Percentiles rank a stretch among this genome's conserved stretches.
Conservation (phyloP, 1,140 invertebrate species). For the Ericerus pela region DNA sequence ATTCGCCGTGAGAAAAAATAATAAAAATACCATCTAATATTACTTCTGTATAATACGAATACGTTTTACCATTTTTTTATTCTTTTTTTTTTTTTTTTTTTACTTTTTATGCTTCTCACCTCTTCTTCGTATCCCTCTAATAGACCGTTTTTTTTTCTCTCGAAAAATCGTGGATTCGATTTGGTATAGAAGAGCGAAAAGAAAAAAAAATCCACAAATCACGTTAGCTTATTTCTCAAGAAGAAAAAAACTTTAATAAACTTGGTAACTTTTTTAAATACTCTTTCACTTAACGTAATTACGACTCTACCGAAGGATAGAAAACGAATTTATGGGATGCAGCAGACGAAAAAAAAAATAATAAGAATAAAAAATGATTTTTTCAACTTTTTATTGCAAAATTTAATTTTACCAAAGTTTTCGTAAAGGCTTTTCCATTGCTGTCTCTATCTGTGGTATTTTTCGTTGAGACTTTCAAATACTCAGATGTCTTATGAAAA, state of each 20-base stretch:
- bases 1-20: neutral
- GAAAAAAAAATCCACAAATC: too few relatives aligned
- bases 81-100: neutral
- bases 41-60: neutral
- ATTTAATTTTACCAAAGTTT: conserved; percentile 1
- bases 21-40: neutral
- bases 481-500: too few relatives aligned
- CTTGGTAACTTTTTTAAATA: conserved; percentile 2
- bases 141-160: neutral
- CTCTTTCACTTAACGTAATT: conserved; percentile 2
- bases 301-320: neutral
- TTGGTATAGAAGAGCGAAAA: too few relatives aligned
- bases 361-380: neutral
- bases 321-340: conserved; percentile 3
- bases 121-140: neutral
- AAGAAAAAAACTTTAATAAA: conserved; percentile 2
- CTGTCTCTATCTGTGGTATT: too few relatives aligned
- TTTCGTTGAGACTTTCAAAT: too few relatives aligned
- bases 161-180: too few relatives aligned
- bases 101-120: neutral
- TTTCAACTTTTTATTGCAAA: conserved; percentile 3
- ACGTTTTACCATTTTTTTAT: neutral
- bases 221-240: conserved; percentile 3
- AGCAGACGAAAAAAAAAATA: neutral
- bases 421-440: conserved; percentile 2